phyloP scores from a whole-genome alignment of 1,140 invertebrate species.

The Homarus americanus region DNA sequence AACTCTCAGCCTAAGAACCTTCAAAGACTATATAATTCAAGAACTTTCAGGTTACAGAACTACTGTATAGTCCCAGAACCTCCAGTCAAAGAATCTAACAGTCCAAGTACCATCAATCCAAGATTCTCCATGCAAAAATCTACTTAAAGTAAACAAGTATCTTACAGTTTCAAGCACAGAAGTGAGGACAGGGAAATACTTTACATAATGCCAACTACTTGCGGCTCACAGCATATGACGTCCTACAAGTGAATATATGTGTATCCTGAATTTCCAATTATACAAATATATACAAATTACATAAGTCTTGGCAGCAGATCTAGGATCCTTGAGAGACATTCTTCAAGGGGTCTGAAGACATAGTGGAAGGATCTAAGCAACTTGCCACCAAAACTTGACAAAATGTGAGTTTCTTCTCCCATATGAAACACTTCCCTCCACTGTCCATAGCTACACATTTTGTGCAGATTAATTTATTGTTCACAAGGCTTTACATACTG shows the following conservation, averaged over 20 bases:
- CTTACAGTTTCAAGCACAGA: neutral
- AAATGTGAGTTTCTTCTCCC: neutral
- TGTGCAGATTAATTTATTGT: neutral
- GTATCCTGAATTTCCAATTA: neutral
- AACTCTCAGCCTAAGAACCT: too few relatives aligned
- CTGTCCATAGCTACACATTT: neutral
- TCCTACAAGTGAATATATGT: neutral
- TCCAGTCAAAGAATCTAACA: neutral
- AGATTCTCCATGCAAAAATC: neutral
- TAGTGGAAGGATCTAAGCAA: neutral
- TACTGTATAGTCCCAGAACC: too few relatives aligned
- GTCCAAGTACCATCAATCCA: too few relatives aligned
- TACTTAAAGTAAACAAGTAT: neutral
- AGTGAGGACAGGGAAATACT: neutral
- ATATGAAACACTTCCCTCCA: neutral
- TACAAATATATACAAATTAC: neutral
- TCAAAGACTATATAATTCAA: too few relatives aligned
- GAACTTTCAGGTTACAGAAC: too few relatives aligned
- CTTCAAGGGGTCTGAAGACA: neutral
- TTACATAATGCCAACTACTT: neutral
- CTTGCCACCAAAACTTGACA: neutral
- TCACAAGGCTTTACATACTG: neutral
- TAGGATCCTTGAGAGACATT: neutral
- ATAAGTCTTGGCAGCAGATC: neutral
- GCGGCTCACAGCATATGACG: neutral